phyloP scores from a whole-genome alignment of 2,113 vertebrate species.

The Phoenicopterus ruber region DNA sequence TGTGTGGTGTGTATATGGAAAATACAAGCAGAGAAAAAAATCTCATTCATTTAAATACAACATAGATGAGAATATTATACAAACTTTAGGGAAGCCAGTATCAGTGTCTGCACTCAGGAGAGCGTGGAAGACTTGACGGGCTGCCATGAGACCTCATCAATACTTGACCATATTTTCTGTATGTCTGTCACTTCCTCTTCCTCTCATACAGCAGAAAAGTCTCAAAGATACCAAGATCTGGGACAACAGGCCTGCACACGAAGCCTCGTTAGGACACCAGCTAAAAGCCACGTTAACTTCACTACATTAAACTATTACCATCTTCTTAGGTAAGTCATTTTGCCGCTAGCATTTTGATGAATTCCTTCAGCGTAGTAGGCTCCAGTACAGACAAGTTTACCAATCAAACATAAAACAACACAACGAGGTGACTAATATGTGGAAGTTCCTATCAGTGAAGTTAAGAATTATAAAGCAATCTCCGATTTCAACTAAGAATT shows the following conservation, averaged over 20 bases:
- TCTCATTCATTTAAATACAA: not conserved
- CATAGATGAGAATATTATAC: not conserved
- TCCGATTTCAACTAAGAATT: not conserved
- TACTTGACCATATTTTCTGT: not conserved
- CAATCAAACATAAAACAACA: not conserved
- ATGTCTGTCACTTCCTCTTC: not conserved
- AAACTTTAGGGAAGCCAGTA: not conserved
- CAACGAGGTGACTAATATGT: not conserved
- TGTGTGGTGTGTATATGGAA: not conserved
- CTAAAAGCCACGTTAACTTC: not conserved
- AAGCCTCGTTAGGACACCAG: not conserved
- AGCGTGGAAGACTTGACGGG: not conserved
- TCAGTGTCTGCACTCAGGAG: not conserved
- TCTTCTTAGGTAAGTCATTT: not conserved
- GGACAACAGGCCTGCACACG: not conserved
- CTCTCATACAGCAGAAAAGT: not conserved
- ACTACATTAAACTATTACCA: not conserved
- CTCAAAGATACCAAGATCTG: not conserved
- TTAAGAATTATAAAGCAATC: not conserved
- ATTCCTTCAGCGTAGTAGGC: not conserved
- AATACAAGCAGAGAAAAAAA: not conserved
- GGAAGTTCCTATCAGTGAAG: not conserved
- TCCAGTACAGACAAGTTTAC: not conserved
- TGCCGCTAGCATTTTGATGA: not conserved
- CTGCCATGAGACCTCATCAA: not conserved